phyloP scores from a whole-genome alignment of 2,113 vertebrate species.

The Aldabrachelys gigantea region DNA sequence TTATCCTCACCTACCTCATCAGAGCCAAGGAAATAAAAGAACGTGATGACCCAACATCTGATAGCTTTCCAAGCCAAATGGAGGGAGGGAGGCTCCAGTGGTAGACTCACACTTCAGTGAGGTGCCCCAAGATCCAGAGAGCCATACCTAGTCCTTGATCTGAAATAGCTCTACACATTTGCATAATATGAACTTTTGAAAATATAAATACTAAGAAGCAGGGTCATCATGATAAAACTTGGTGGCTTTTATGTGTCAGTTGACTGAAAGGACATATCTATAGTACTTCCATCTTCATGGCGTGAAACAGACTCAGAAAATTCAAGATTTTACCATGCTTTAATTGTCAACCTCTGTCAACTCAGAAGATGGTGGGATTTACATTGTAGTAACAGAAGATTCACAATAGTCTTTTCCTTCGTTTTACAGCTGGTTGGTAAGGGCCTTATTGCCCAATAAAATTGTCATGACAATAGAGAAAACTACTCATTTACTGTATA shows the following conservation, averaged over 20 bases:
- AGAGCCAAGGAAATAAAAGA: background rate
- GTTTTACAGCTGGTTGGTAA: background rate
- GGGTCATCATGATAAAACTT: background rate
- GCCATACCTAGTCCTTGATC: background rate
- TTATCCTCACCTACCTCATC: background rate
- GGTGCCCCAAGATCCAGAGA: background rate
- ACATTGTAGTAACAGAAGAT: background rate
- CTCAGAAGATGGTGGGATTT: accelerated
- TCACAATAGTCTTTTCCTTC: background rate
- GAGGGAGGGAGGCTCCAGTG: background rate
- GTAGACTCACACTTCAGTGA: background rate
- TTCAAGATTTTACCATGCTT: background rate
- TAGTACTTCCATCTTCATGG: background rate
- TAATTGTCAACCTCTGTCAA: background rate
- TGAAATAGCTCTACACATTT: background rate
- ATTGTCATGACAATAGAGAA: background rate
- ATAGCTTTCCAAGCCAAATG: background rate
- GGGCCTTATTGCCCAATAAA: background rate
- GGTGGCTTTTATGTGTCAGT: background rate
- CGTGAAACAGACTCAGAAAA: background rate
- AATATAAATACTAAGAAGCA: background rate
- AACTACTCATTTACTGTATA: background rate
- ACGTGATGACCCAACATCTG: background rate
- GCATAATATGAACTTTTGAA: background rate
- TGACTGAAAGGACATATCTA: background rate